Evolutionary conservation across 2,113 vertebrate species (phyloP).

Genomic region (Ranitomeya variabilis): DNA sequence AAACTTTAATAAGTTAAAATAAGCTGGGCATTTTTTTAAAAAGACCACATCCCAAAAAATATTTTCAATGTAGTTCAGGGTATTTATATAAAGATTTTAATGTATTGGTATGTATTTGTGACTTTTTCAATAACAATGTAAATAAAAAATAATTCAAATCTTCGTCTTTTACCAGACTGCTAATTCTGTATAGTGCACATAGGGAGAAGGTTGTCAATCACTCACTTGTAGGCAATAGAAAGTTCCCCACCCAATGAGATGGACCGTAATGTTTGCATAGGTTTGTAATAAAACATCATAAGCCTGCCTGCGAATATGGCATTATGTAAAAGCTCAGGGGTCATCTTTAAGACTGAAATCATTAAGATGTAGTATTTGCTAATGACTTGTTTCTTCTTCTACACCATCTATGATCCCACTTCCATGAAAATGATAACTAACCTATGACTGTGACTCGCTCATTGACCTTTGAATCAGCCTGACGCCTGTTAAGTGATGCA

Average conservation of each 20-base stretch:
- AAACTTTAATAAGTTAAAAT: too few species aligned
- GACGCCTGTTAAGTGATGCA: background rate
- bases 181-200: too few species aligned
- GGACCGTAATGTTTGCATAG: background rate
- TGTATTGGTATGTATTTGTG: too few species aligned
- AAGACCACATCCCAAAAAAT: too few species aligned
- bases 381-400: background rate
- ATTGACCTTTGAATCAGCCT: background rate
- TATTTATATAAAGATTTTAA: too few species aligned
- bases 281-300: background rate
- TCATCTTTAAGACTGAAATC: background rate
- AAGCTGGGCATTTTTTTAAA: too few species aligned
- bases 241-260: background rate
- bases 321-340: background rate
- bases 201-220: too few species aligned
- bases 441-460: background rate
- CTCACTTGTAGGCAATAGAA: background rate
- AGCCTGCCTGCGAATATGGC: background rate
- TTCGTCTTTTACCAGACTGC: too few species aligned
- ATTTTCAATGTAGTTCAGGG: too few species aligned
- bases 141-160: too few species aligned
- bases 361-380: background rate
- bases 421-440: slow-evolving; percentile 1
- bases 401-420: background rate
- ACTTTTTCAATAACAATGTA: too few species aligned